Evolutionary conservation across 1,140 invertebrate genomes (phyloP).

Genomic region (Eurosta solidaginis): DNA sequence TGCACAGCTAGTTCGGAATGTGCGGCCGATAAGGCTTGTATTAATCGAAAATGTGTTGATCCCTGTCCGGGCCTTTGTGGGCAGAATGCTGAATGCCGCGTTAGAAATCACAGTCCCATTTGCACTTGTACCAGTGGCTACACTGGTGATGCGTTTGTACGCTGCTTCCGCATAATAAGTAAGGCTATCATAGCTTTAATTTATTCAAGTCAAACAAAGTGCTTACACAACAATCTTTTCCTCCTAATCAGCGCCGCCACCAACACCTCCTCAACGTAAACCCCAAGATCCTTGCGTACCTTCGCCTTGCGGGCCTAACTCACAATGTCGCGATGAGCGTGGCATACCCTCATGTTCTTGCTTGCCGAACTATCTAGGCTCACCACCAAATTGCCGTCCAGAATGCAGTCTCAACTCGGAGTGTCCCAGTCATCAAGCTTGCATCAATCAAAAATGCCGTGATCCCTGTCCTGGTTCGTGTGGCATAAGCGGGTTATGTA

Average conservation of each 20-base stretch:
- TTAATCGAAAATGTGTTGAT: slow-evolving; percentile 81
- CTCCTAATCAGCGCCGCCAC: slow-evolving; percentile 44
- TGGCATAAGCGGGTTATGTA: slow-evolving; percentile 77
- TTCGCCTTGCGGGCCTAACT: slow-evolving; percentile 83
- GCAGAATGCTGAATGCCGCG: slow-evolving; percentile 75
- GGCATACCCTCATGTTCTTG: slow-evolving; percentile 81
- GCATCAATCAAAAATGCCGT: slow-evolving; percentile 78
- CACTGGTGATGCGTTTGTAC: slow-evolving; percentile 71
- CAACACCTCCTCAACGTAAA: slow-evolving; percentile 41
- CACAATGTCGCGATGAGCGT: slow-evolving; percentile 73
- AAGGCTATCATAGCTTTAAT: slow-evolving; percentile 52
- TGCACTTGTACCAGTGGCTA: slow-evolving; percentile 75
- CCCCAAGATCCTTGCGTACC: slow-evolving; percentile 72
- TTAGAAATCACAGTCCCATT: slow-evolving; percentile 75
- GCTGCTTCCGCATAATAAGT: slow-evolving; percentile 55
- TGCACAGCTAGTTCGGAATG: slow-evolving; percentile 79
- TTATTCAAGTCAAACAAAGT: neutral
- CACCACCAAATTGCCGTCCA: slow-evolving; percentile 77
- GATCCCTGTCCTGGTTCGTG: slow-evolving; percentile 82
- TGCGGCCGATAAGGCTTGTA: slow-evolving; percentile 71
- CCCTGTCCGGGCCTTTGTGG: slow-evolving; percentile 80
- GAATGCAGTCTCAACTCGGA: slow-evolving; percentile 84
- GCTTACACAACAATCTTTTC: neutral
- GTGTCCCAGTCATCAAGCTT: slow-evolving; percentile 80
- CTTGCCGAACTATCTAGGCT: slow-evolving; percentile 73